Conservation (phyloP, 2,888 invertebrate genomes). For the Melikaiella ostensackeni region DNA sequence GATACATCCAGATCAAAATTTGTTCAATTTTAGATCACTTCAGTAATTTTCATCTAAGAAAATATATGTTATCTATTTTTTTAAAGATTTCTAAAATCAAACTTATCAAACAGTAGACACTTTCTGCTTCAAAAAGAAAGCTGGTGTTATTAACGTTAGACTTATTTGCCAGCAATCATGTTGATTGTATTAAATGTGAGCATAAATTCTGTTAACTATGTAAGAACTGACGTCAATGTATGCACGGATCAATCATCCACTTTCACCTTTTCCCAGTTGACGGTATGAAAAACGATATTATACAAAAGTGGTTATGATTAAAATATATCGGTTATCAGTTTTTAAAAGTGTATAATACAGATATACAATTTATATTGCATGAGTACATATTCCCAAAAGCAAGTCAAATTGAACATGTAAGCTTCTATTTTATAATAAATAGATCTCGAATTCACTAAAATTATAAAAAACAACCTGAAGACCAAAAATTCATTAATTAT, state of each 20-base stretch:
- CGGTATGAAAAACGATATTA: background rate
- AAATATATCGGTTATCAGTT: background rate
- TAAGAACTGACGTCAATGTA: conserved; percentile 11
- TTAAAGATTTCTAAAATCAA: background rate
- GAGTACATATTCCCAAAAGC: background rate
- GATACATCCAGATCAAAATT: background rate
- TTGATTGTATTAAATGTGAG: conserved; percentile 20
- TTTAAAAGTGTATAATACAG: background rate
- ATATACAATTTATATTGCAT: background rate
- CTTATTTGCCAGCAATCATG: background rate
- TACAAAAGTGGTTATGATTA: background rate
- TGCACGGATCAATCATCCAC: conserved; percentile 4
- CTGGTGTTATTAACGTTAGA: background rate
- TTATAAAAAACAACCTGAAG: background rate
- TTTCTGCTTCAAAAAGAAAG: background rate
- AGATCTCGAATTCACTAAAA: background rate
- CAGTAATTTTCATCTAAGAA: background rate
- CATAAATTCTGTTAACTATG: conserved; percentile 16
- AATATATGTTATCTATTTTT: background rate
- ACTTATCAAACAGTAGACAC: background rate
- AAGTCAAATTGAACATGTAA: background rate
- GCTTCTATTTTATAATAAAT: background rate
- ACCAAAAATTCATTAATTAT: background rate
- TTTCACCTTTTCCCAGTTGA: conserved; percentile 6
- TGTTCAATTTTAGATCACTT: background rate